Base-by-base conservation (phyloP, 2,888 invertebrate genomes). In the Platycnemis pennipes region DNA sequence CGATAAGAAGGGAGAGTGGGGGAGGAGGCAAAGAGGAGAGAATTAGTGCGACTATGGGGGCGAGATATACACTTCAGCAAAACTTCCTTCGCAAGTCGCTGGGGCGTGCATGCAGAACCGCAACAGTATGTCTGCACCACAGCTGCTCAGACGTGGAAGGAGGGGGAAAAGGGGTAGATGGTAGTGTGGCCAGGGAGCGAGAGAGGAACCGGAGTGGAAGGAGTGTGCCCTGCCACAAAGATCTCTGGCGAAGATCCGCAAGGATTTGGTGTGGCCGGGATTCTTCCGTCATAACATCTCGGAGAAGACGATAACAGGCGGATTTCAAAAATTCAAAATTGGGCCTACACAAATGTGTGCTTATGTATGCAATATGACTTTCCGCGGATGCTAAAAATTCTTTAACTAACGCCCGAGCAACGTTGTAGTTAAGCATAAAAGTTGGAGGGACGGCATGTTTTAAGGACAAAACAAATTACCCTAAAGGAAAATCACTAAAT, bases 81-180 rank as follows among this genome's bases (percentile, higher is more conserved):
- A 56, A 89, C 89, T 89, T n/a, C n/a, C 63, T 56, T 89, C 16
- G 88, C 31, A 88, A 88, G 88, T 88, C 89, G 22, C 37, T 37
- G 56, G 53, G 89, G 56, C 89, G 53, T 89, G 89, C 89, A 56
- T 37, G 46, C 1, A 53, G 56, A 42, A 26, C 56, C 89, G 22
- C 56, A 56, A 37, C 56, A 56, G 53, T 56, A 89, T 89, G 89
- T 56, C 53, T 89, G 53, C 56, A 89, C 89, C 42, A 37, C 56
- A 31, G 63, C n/a, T n/a, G 3, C 19, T 26, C 1, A 5, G 49
- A 56, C 37, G 22, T 89, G 22, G 22, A 89, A 42, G 42, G 16
- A 56, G 56, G 22, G 53, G 37, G 63, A 26, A n/a, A 7, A 63
- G 16, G 2, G 2, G 19, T 2, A 26, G 63, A n/a, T 0, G 5